Conservation (phyloP, 2,113 vertebrate genomes). For the Tragelaphus imberbis region DNA sequence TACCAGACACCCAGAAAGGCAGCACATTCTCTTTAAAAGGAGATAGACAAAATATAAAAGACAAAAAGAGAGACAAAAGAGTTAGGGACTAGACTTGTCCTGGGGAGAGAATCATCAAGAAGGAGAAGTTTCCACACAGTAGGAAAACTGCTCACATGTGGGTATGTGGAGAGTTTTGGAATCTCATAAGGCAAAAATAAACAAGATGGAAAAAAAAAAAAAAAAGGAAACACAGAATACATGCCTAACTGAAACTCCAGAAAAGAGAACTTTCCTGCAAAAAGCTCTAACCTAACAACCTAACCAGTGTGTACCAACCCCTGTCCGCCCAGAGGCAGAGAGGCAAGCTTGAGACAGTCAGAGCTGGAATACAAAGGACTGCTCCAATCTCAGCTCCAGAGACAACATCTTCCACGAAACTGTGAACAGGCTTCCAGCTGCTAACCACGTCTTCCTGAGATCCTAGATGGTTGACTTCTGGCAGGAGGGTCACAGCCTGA, state of each 20-base stretch:
- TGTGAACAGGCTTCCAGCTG: neutral
- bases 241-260: neutral
- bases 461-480: neutral
- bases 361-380: neutral
- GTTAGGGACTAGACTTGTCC: neutral
- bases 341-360: neutral
- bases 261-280: neutral
- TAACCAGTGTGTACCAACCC: neutral
- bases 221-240: neutral
- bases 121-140: neutral
- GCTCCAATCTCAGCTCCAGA: neutral
- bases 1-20: neutral
- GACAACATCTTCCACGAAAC: neutral
- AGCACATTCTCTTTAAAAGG: neutral
- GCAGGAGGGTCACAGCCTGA: neutral
- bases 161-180: neutral
- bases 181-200: neutral
- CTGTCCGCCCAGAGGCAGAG: neutral
- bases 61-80: neutral
- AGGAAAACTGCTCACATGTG: neutral
- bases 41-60: neutral
- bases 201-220: accelerated
- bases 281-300: neutral
- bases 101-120: neutral
- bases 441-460: neutral